phyloP scores from a whole-genome alignment of 2,113 vertebrate genomes.

The Dasyprocta punctata region DNA sequence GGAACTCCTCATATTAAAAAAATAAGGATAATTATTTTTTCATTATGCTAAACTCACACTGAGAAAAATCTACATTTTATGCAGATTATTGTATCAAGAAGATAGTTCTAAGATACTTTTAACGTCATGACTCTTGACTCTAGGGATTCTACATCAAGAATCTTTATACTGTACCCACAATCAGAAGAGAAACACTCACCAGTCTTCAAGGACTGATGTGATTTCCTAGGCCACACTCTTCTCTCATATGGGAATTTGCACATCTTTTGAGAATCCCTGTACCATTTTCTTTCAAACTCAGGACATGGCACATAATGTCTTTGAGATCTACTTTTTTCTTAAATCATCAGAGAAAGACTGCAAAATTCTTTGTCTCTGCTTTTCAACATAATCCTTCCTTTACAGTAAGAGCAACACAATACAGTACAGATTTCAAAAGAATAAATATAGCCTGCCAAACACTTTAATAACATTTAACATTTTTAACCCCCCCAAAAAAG shows the following conservation, averaged over 20 bases:
- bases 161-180: not conserved
- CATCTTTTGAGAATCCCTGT: not conserved
- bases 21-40: constrained; percentile 35
- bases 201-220: not conserved
- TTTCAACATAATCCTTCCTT: not conserved
- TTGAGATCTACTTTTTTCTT: not conserved
- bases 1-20: constrained; percentile 19
- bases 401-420: not conserved
- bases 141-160: not conserved
- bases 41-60: not conserved
- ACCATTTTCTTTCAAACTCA: not conserved
- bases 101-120: not conserved
- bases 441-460: not conserved
- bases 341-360: not conserved
- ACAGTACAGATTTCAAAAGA: not conserved
- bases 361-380: not conserved
- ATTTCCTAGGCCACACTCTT: not conserved
- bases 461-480: constrained; percentile 37
- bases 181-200: not conserved
- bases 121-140: not conserved
- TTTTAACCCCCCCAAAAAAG: constrained; percentile 25
- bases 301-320: not conserved
- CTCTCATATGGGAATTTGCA: not conserved
- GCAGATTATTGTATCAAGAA: not conserved
- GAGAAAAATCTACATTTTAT: constrained; percentile 10